Evolutionary conservation across 2,797 vertebrate species (phyloP).

Genomic region (Crax fasciolata): DNA sequence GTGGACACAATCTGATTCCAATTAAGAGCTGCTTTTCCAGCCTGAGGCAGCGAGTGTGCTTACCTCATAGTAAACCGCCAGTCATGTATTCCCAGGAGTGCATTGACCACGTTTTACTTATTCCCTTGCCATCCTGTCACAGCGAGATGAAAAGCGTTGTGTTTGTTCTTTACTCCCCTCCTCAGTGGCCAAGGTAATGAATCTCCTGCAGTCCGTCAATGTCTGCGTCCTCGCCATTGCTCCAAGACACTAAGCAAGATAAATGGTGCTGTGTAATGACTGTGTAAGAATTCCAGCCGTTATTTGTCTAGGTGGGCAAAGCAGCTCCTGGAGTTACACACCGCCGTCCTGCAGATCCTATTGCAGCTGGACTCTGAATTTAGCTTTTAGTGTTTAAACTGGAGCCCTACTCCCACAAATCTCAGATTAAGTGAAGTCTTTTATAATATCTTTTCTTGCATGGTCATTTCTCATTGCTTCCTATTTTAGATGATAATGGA

Average conservation of each 20-base stretch:
- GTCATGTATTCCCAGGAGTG: not conserved
- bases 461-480: not conserved
- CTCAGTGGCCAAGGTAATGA: not conserved
- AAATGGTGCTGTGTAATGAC: not conserved
- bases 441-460: not conserved
- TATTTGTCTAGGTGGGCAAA: not conserved
- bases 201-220: slow-evolving; percentile 15
- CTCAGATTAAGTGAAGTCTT: slow-evolving; percentile 24
- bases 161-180: slow-evolving; percentile 16
- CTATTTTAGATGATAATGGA: slow-evolving; percentile 41
- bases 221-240: not conserved
- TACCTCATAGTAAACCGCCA: not conserved
- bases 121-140: not conserved
- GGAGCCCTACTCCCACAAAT: slow-evolving; percentile 33
- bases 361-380: not conserved
- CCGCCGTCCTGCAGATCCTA: not conserved
- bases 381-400: not conserved
- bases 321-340: not conserved
- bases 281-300: not conserved
- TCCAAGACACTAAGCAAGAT: slow-evolving; percentile 2
- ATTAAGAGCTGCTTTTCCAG: not conserved
- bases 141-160: not conserved
- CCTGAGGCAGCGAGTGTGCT: not conserved
- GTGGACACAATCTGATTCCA: not conserved
- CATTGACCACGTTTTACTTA: not conserved